phyloP scores from a whole-genome alignment of 2,113 vertebrate species.

The Dipodomys ordii region DNA sequence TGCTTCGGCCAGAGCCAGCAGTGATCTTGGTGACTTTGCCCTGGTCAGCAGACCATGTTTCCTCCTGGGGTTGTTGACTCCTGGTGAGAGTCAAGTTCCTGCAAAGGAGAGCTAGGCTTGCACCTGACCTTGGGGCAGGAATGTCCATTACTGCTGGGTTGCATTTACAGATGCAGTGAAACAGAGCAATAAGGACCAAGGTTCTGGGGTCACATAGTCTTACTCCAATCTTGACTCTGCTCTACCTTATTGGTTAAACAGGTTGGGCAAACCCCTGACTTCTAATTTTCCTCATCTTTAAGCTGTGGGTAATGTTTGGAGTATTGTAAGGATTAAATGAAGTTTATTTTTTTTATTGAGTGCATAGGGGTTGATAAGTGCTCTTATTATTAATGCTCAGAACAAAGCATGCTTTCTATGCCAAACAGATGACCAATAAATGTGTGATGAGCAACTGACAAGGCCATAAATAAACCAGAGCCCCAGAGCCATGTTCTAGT shows the following conservation, averaged over 20 bases:
- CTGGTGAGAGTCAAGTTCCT: too few species aligned
- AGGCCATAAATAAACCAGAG: background rate
- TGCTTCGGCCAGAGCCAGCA: background rate
- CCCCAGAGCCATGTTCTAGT: background rate
- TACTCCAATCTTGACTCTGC: background rate
- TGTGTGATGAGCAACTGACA: background rate
- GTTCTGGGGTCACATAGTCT: background rate
- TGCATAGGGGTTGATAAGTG: background rate
- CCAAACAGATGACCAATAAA: background rate
- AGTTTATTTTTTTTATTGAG: background rate
- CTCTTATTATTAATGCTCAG: conserved; percentile 17
- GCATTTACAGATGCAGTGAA: background rate
- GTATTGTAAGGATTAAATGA: background rate
- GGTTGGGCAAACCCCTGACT: background rate
- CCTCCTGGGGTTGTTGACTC: background rate
- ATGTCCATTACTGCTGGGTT: background rate
- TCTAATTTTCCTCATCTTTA: background rate
- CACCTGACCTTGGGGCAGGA: background rate
- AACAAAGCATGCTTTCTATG: background rate
- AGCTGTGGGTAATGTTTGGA: background rate
- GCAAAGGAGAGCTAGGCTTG: background rate
- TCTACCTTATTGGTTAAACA: background rate
- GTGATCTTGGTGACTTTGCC: background rate
- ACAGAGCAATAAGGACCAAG: background rate
- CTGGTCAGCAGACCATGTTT: background rate